phyloP scores from a whole-genome alignment of 2,888 invertebrate genomes.

The Ennomos quercinarius region DNA sequence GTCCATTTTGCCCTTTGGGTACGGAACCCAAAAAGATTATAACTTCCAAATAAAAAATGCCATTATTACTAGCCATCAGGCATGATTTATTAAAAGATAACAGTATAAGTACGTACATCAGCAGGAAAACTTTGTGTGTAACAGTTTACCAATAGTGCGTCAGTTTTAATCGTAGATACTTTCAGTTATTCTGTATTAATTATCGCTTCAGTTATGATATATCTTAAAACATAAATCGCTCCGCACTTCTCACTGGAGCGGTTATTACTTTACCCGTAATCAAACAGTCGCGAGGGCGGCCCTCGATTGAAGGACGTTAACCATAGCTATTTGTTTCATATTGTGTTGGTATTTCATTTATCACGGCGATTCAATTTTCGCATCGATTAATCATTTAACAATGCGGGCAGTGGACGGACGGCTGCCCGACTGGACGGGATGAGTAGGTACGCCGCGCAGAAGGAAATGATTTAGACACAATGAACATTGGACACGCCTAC shows the following conservation, averaged over 20 bases:
- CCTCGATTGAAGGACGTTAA: conserved; percentile 52
- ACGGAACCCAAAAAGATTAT: no score
- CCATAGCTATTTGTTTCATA: conserved; percentile 62
- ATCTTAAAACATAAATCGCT: conserved; percentile 11
- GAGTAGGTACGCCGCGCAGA: conserved; percentile 6
- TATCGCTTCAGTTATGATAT: background rate
- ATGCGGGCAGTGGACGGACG: conserved; percentile 42
- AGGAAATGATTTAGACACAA: conserved; percentile 23
- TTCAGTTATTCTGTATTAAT: no score
- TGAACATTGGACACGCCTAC: background rate
- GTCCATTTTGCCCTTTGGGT: no score
- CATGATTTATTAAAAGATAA: no score
- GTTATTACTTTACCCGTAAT: conserved; percentile 49
- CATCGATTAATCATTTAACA: conserved; percentile 61
- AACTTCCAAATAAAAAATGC: no score
- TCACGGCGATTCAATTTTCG: conserved; percentile 68
- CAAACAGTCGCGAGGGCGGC: conserved; percentile 47
- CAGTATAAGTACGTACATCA: no score
- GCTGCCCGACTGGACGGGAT: conserved; percentile 16
- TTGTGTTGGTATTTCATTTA: conserved; percentile 70
- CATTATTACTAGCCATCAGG: no score
- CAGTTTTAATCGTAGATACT: no score
- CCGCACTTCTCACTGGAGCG: conserved; percentile 26
- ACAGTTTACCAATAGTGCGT: no score
- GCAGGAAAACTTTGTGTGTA: no score